Percentiles rank a stretch among this genome's conserved stretches.
Evolutionary conservation across 2,888 invertebrate genomes (phyloP).

Genomic region (Strigamia transsilvanica): DNA sequence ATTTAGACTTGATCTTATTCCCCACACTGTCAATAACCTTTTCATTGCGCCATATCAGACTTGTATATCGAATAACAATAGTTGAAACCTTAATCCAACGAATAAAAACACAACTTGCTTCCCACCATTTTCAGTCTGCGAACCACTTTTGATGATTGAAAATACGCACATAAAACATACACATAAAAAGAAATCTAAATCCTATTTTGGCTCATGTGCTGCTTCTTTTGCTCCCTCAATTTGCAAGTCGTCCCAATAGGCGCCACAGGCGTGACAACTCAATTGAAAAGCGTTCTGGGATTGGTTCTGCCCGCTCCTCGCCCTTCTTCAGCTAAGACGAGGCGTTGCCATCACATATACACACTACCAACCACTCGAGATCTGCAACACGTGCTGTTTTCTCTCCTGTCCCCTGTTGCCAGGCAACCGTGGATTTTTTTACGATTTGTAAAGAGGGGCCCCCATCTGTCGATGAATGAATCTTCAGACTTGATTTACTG

Average conservation of each 20-base stretch:
- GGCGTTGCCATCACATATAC: conserved; percentile 23
- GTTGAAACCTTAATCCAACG: background rate
- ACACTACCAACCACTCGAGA: conserved; percentile 32
- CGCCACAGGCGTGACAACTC: conserved; percentile 37
- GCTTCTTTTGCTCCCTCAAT: conserved; percentile 24
- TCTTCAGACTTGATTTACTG: conserved; percentile 4
- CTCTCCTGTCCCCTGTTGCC: conserved; percentile 1
- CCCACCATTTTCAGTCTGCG: background rate
- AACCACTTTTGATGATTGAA: no score
- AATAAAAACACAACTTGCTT: background rate
- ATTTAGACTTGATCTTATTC: background rate
- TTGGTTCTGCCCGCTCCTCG: conserved; percentile 30
- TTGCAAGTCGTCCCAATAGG: conserved; percentile 32
- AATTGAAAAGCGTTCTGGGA: conserved; percentile 35
- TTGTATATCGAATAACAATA: background rate
- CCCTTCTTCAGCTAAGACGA: conserved; percentile 12
- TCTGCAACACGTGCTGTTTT: conserved; percentile 27
- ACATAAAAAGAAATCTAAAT: conserved; percentile 4
- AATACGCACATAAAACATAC: background rate
- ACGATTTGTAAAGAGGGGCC: background rate
- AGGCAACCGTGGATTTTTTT: conserved; percentile 13
- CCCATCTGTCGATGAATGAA: conserved; percentile 30
- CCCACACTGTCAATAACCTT: conserved; percentile 1
- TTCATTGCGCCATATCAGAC: background rate
- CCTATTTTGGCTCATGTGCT: conserved; percentile 17